These are phyloP conservation scores for Chorisops tibialis DNA, from an alignment of 2,888 invertebrate species.

Conservation along the genomic window DNA sequence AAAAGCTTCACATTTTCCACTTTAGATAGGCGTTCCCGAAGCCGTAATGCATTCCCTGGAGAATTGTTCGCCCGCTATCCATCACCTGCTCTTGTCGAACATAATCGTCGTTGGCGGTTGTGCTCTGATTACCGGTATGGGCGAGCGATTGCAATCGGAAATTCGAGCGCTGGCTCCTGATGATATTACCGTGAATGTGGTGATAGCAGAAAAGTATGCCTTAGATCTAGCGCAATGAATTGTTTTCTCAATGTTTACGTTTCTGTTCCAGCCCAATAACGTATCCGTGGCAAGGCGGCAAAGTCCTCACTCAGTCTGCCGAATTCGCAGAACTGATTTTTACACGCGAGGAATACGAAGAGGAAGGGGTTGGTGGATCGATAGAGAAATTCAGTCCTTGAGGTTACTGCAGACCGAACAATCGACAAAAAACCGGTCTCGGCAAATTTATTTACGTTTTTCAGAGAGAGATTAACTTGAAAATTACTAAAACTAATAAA, in stretches of 20 bases:
- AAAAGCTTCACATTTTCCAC: conserved; percentile 40
- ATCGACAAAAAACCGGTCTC: too few species aligned
- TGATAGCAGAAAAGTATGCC: conserved; percentile 63
- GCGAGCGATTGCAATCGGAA: conserved; percentile 73
- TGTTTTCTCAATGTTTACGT: not conserved
- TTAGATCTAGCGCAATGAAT: not conserved
- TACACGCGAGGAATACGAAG: conserved; percentile 84
- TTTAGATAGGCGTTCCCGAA: conserved; percentile 83
- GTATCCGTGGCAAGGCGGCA: conserved; percentile 89
- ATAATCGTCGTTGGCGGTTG: conserved; percentile 83
- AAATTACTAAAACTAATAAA: too few species aligned
- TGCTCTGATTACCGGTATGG: conserved; percentile 77
- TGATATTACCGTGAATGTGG: conserved; percentile 72
- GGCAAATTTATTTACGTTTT: too few species aligned
- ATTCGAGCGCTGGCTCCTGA: conserved; percentile 74
- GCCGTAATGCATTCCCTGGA: conserved; percentile 76
- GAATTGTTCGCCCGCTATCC: conserved; percentile 68
- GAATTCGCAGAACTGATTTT: conserved; percentile 70
- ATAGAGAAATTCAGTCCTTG: conserved; percentile 29
- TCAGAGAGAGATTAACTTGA: too few species aligned
- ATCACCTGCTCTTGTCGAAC: conserved; percentile 74
- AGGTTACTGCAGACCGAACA: not conserved
- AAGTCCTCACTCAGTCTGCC: conserved; percentile 67
- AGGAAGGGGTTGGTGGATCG: conserved; percentile 62
- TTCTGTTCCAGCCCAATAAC: conserved; percentile 72